Evolutionary conservation across 1,140 invertebrate genomes (phyloP), one percentile per base, ranked within the genome.

Genomic region (Physella acuta): DNA sequence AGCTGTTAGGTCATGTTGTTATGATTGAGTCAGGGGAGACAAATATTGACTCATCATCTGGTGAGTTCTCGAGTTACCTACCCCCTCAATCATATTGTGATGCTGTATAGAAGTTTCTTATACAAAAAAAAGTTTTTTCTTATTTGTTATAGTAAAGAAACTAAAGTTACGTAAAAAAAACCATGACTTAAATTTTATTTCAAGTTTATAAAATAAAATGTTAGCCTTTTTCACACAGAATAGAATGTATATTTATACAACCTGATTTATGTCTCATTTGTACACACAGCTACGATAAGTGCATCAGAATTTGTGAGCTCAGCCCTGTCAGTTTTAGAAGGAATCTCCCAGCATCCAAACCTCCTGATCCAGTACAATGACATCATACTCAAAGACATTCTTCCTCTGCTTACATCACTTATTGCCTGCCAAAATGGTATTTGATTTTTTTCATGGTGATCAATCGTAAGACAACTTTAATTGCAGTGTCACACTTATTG

Each of bases 341-440:
- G 77, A 1, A 76, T 85, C 17, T 76, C 79, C 52, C 81, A 83
- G 70, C 83, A 85, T 73, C 80, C 82, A 24, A 56, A 71, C 8
- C 73, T 84, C n/a, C 70, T 84, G 0, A 77, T 75, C 39, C 76
- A 83, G 31, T 75, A 79, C 71, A 72, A 78, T 59, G 60, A 68
- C n/a, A 72, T 80, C 26, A 72, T 84, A 66, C 78, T 80, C 58
- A 78, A 79, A 56, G 73, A 64, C 20, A 71, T 83, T 24, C 60
- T 83, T 8, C 80, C 79, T 11, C 74, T 76, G 14, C 70, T 84
- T 33, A 79, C 81, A 24, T 72, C 74, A 16, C 73, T 84, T 20
- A 75, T 81, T 4, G 73, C 74, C 20, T 81, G 77, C 72, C 78
- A 79, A 55, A 78, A 79, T 73, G 81, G 83, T 83, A 72, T n/a